Conservation (phyloP, 2,888 invertebrate species). For the Xestia sexstrigata region DNA sequence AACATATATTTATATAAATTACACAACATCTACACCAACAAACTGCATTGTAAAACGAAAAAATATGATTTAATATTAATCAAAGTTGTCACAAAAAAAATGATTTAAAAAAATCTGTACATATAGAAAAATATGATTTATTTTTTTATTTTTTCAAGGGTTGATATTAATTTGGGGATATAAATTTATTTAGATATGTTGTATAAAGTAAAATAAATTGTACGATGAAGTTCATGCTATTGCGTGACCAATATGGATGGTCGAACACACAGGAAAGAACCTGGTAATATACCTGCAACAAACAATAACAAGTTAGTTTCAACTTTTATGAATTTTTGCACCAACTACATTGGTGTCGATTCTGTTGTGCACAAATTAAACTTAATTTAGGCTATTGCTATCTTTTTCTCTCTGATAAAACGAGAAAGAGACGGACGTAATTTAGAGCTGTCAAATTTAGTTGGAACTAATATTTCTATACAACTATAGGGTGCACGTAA, state of each 20-base stretch:
- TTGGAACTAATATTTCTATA: no score
- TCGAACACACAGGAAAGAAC: slow-evolving; percentile 71
- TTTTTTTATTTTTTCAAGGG: slow-evolving; percentile 46
- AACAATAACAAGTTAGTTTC: slow-evolving; percentile 2
- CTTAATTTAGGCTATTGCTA: no score
- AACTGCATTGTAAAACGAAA: slow-evolving; percentile 71
- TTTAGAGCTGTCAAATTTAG: no score
- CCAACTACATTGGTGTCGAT: no score
- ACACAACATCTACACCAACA: slow-evolving; percentile 68
- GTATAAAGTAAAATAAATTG: slow-evolving; percentile 77
- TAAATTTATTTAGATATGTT: slow-evolving; percentile 59
- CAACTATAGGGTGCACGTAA: no score
- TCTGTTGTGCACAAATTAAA: no score
- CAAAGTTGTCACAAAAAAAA: slow-evolving; percentile 69
- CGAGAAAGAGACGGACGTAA: no score
- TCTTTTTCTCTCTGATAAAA: no score
- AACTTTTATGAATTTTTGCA: neutral
- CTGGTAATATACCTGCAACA: slow-evolving; percentile 81
- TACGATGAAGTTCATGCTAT: slow-evolving; percentile 79
- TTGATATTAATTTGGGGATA: slow-evolving; percentile 40
- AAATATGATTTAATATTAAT: slow-evolving; percentile 58
- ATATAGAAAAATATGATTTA: slow-evolving; percentile 72
- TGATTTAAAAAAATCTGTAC: slow-evolving; percentile 73
- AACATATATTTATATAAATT: slow-evolving; percentile 68
- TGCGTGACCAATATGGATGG: slow-evolving; percentile 69